Base-by-base conservation (phyloP, 2,888 invertebrate species). In the Tricholauxania praeusta region DNA sequence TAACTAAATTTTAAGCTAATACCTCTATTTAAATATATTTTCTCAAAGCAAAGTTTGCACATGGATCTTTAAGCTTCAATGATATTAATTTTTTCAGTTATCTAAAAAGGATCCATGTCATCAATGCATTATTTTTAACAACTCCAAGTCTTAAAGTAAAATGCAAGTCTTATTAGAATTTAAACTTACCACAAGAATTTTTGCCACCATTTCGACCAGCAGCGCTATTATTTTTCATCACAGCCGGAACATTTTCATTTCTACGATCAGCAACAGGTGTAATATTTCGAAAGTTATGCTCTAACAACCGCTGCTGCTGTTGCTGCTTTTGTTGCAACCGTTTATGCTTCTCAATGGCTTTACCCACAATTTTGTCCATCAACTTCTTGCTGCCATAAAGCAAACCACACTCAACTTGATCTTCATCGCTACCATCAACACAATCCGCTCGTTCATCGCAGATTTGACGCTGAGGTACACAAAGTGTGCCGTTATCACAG, bases 381-480 rank as follows among this genome's bases (percentile, higher is more conserved):
- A 87, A 77, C 79, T 83, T 82, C 77, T 82, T 86, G 79, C 86
- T 86, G 73, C 87, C 87, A 78, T 85, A 85, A 74, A 86, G 83
- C 79, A 86, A 81, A 75, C 88, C 88, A 78, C 88, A 88, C 78
- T 86, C 84, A 57, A 84, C 81, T 19, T 82, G 85, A 87, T 89
- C 86, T 79, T 90, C 90, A 87, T 87, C 88, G 83, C 86, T 81
- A 77, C 82, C 81, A 87, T 87, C 81, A 78, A 69, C 73, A 78
- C 91, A 91, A 78, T 91, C 89, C 8, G 10, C 17, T 57, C 84
- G 80, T 12, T 86, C 83, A 80, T 91, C 88, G 82, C 91, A 91
- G 83, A 89, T 88, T 75, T 87, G 86, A 74, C 88, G 87, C 82
- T 90, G 90, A 12, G 89, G 88, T 72, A 90, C 87, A 80, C 91